Percentiles rank a stretch among this genome's conserved stretches.
Evolutionary conservation across 2,113 vertebrate genomes (phyloP).

Genomic region (Zootoca vivipara): DNA sequence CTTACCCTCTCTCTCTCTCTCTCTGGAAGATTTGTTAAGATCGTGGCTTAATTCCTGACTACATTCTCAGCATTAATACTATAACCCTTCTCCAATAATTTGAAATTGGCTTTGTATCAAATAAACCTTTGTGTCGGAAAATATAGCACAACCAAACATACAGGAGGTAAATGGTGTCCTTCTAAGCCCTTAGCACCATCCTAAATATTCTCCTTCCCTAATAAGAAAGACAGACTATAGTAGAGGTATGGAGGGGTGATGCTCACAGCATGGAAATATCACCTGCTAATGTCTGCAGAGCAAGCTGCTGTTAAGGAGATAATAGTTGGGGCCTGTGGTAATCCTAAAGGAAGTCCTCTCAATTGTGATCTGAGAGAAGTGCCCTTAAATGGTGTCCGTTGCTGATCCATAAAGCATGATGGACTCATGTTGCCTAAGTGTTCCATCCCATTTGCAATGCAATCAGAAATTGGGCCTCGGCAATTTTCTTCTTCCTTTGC

Average conservation of each 20-base stretch:
- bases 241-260: no score
- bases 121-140: neutral
- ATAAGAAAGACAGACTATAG: neutral
- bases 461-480: neutral
- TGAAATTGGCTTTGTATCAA: neutral
- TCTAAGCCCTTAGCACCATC: neutral
- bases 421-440: neutral
- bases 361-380: no score
- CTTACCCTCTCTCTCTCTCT: no score
- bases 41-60: neutral
- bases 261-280: neutral
- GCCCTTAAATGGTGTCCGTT: no score
- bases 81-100: neutral
- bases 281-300: neutral
- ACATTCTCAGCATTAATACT: neutral
- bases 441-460: neutral
- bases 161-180: neutral
- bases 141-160: neutral
- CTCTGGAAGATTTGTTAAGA: neutral
- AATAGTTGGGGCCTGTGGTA: neutral
- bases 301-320: neutral
- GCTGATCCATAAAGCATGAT: neutral
- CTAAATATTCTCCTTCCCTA: neutral
- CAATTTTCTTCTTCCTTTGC: constrained; percentile 15
- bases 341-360: neutral